Evolutionary conservation across 2,888 invertebrate genomes (phyloP).

Genomic region (Vanessa cardui): DNA sequence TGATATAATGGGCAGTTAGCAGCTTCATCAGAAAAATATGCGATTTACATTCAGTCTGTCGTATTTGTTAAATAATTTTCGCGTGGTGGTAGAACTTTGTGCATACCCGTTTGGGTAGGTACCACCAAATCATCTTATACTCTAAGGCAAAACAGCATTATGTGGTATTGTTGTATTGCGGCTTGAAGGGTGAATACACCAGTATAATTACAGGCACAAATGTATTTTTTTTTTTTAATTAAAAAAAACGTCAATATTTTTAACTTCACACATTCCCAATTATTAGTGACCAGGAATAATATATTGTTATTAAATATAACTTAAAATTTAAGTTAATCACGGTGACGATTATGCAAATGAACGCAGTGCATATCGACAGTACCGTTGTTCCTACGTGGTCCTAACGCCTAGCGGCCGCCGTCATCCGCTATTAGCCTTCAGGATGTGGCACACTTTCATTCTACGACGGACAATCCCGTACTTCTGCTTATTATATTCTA

Average conservation of each 20-base stretch:
- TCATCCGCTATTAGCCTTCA: conserved; percentile 68
- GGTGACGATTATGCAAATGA: conserved; percentile 73
- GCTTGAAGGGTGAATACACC: too few species aligned
- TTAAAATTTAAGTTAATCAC: conserved; percentile 40
- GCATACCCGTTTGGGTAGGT: too few species aligned
- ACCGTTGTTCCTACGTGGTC: conserved; percentile 76
- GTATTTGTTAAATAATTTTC: background rate
- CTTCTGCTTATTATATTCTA: conserved; percentile 24
- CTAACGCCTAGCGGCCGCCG: conserved; percentile 62
- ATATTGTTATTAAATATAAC: background rate
- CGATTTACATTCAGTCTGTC: background rate
- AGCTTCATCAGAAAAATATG: background rate
- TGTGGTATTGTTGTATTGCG: too few species aligned
- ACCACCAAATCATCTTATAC: too few species aligned
- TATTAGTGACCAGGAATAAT: too few species aligned
- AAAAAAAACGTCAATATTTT: too few species aligned
- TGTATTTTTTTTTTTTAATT: too few species aligned
- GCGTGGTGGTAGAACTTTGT: background rate
- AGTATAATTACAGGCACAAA: too few species aligned
- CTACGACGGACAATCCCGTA: conserved; percentile 31
- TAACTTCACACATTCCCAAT: too few species aligned
- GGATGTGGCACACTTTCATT: conserved; percentile 69
- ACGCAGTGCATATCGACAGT: conserved; percentile 56
- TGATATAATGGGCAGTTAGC: conserved; percentile 18
- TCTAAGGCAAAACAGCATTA: too few species aligned